Evolutionary conservation across 2,113 vertebrate species (phyloP), one percentile per base, ranked within the genome.

Genomic region (Aviceda subcristata): DNA sequence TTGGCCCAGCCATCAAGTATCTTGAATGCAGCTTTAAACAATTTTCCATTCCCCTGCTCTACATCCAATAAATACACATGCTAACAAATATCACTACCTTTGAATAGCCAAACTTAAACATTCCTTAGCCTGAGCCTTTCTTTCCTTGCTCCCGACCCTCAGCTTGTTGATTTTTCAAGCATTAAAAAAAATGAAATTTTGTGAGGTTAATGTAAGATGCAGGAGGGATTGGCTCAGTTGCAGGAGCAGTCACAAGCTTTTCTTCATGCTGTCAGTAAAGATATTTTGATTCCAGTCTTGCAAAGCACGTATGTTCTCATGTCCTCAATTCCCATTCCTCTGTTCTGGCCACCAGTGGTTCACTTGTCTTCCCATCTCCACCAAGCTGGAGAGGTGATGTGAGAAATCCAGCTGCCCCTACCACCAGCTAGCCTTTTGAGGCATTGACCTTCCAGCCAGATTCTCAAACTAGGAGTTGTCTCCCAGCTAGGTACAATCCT

Each of bases 61-160:
- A 78, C 21, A 68, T 64, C 39, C 39, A 94, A 56, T 82, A 89
- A 87, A 87, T 60, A 85, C 38, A 76, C 16, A 51, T 15, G 12
- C 6, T 89, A 91, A 87, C 48, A 94, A 87, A 91, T 82, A 75
- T 17, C 12, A 76, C 3, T 11, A 64, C 62, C 48, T 94, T 93
- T 85, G 87, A 89, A 91, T 4, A 73, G 38, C 20, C n/a, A 60
- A 39, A 68, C 34, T 67, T 64, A 72, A 75, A 57, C 17, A 57
- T 62, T 86, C n/a, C 10, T 83, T 88, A 83, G 19, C 41, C 57
- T 50, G 12, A 88, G n/a, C 45, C 57, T 69, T 75, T 72, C 36
- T 68, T 86, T 75, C 57, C 39, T 72, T 68, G 41, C 57, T 75
- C 55, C 50, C 62, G 68, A 51, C 34, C 6, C n/a, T 79, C 41